Percentiles rank a stretch among this genome's conserved stretches.
These are phyloP conservation scores for Trematocara macrostoma DNA, from an alignment of 2,113 vertebrate species.

Conservation along the genomic window DNA sequence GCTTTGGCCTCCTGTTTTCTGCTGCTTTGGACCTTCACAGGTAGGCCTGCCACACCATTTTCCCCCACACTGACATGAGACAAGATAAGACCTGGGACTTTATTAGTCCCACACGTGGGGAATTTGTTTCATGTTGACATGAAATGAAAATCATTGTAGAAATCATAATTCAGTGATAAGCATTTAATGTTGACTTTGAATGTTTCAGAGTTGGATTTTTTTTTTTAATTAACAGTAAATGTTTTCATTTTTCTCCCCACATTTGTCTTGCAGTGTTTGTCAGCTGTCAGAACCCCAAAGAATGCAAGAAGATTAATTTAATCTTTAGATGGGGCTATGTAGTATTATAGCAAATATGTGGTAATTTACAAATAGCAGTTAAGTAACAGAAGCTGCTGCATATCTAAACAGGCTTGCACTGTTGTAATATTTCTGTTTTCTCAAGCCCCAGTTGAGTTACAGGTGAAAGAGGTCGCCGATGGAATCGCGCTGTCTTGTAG, in stretches of 20 bases:
- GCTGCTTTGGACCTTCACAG: slow-evolving; percentile 31
- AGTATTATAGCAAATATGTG: neutral
- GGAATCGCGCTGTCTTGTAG: neutral
- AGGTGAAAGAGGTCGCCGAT: neutral
- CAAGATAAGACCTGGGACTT: neutral
- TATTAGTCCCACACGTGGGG: neutral
- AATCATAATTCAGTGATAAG: neutral
- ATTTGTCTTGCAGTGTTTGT: neutral
- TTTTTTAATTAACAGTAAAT: neutral
- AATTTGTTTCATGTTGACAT: neutral
- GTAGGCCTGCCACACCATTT: neutral
- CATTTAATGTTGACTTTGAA: neutral
- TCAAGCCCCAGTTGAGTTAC: rapidly evolving
- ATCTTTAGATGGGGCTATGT: neutral
- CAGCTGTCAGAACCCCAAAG: neutral
- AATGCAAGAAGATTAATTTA: neutral
- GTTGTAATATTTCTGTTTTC: too few relatives aligned
- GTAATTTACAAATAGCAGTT: neutral
- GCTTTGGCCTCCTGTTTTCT: neutral
- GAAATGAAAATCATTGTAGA: neutral
- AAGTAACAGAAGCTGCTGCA: too few relatives aligned
- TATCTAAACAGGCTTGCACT: too few relatives aligned
- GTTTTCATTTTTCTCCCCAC: neutral
- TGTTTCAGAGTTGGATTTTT: neutral
- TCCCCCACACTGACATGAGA: rapidly evolving